Percentiles rank a stretch among this genome's conserved stretches.
phyloP scores from a whole-genome alignment of 2,888 invertebrate genomes.

The Tuberolachnus salignus region DNA sequence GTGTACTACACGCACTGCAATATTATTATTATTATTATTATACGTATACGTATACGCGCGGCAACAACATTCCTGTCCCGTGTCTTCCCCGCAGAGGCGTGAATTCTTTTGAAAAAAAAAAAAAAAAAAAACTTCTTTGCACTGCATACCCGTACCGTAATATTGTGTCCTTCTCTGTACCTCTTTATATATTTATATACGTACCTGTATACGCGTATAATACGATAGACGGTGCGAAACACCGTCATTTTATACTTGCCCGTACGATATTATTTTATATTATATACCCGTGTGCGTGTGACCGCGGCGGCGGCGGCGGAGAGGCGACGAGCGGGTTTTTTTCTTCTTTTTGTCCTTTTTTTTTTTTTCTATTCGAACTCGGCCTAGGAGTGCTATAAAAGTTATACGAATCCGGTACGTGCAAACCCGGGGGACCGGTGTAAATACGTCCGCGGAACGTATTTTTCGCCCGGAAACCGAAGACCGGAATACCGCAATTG shows the following conservation, averaged over 20 bases:
- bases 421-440: too few relatives aligned
- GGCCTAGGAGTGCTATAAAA: too few relatives aligned
- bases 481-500: too few relatives aligned
- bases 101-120: slow-evolving; percentile 56
- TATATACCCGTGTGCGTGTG: neutral
- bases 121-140: neutral
- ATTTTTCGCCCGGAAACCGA: too few relatives aligned
- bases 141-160: neutral
- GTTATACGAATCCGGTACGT: too few relatives aligned
- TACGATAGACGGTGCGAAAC: neutral
- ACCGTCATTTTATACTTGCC: neutral
- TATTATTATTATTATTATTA: too few relatives aligned
- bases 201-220: neutral
- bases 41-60: neutral
- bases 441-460: too few relatives aligned
- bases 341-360: too few relatives aligned
- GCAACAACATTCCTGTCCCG: slow-evolving; percentile 48
- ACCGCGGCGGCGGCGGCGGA: too few relatives aligned
- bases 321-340: neutral
- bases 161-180: neutral
- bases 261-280: too few relatives aligned
- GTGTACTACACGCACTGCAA: neutral
- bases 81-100: slow-evolving; percentile 53
- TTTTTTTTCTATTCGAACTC: too few relatives aligned
- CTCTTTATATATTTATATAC: too few relatives aligned